These are phyloP conservation scores for Tenualosa ilisha DNA, from an alignment of 2,797 vertebrate species.

Conservation along the genomic window DNA sequence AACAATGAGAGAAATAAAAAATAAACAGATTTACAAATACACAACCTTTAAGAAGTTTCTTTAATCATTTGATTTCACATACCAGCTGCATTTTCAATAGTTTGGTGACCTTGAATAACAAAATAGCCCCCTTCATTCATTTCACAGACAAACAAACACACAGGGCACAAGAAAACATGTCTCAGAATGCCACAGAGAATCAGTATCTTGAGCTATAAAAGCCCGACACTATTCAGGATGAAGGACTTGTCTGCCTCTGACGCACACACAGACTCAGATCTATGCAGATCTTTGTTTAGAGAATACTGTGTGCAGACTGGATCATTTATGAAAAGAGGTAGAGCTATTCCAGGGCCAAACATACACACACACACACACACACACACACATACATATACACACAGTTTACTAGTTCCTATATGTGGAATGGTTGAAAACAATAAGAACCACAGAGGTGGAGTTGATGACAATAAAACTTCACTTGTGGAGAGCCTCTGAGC, in stretches of 20 bases:
- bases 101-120: background rate
- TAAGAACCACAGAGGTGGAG: no score
- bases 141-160: conserved; percentile 16
- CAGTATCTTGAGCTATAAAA: background rate
- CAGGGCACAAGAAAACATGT: background rate
- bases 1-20: no score
- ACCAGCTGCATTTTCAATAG: background rate
- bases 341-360: no score
- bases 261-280: background rate
- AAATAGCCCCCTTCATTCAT: background rate
- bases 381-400: no score
- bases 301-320: background rate
- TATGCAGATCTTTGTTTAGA: background rate
- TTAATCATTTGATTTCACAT: background rate
- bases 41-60: background rate
- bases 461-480: no score
- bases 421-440: no score
- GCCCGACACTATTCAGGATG: background rate
- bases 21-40: background rate
- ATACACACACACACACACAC: no score
- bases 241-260: background rate
- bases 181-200: background rate
- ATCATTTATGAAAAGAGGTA: no score
- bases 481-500: no score
- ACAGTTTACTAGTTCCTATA: no score